Evolutionary conservation across 53 echinoderm and acorn worm genomes (phyloP).

Genomic region (Stichopus horrens): DNA sequence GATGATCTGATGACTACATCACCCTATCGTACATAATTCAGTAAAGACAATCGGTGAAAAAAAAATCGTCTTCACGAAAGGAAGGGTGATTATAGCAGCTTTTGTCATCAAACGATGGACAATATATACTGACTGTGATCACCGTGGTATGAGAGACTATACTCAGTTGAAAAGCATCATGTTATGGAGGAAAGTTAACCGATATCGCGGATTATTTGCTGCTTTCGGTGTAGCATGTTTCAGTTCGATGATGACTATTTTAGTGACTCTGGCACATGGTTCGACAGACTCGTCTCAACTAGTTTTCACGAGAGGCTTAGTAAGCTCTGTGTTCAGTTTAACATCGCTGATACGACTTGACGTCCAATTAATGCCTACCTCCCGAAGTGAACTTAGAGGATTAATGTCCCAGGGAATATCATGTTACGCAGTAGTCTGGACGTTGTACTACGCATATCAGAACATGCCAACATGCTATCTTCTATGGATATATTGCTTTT

Average conservation of each 20-base stretch:
- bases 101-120: no score
- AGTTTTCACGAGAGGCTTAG: not conserved
- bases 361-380: not conserved
- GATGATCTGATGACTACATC: slow-evolving; percentile 4
- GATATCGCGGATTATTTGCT: not conserved
- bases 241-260: not conserved
- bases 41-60: no score
- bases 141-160: no score
- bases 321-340: not conserved
- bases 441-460: slow-evolving; percentile 13
- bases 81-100: no score
- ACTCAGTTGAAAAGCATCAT: no score
- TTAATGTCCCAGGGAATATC: not conserved
- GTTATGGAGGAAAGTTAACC: no score
- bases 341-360: not conserved
- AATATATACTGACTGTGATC: no score
- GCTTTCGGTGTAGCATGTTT: not conserved
- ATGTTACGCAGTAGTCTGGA: not conserved
- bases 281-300: not conserved
- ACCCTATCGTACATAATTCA: no score
- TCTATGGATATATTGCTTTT: slow-evolving; percentile 23
- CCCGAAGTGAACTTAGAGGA: not conserved
- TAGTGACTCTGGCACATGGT: not conserved
- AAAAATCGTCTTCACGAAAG: no score
- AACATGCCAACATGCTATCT: slow-evolving; percentile 27